Evolutionary conservation across 2,113 vertebrate species (phyloP), one percentile per base, ranked within the genome.

Genomic region (Sphaerodactylus townsendi): DNA sequence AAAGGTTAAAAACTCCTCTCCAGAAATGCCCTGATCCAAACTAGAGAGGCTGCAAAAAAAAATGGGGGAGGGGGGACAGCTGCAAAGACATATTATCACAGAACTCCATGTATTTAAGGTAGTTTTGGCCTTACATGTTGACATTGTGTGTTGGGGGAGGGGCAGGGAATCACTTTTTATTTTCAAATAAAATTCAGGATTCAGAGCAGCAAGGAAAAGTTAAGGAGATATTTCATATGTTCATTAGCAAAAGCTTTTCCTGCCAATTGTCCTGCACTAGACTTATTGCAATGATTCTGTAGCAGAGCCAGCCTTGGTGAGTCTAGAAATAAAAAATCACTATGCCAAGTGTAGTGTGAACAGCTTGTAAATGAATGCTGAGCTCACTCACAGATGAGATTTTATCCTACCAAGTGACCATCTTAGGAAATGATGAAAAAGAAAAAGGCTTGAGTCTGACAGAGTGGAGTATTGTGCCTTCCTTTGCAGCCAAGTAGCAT

Each of bases 391-490:
- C 30, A 68, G n/a, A 23, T 37, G 68, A 21, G 25, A 25, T 83
- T 48, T 46, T 56, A 70, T 3, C 59, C 25, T 25, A 62, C 59
- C 1, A 9, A 50, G 80, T 72, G 59, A 28, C 74, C 56, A 79
- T 64, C 56, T 79, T 3, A 82, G 41, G 48, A 81, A 83, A 82
- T 79, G 87, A 46, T 56, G 21, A 79, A 70, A 2, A 15, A 14
- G n/a, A 30, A 37, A 19, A 41, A 76, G 44, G 50, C 5, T 23
- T 53, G 72, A 50, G 41, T n/a, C 70, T 8, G 74, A 72, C 68
- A 79, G 39, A 3, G 68, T 35, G 25, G 69, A 8, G 0, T 1
- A 46, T 0, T 8, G 1, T 6, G 15, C 0, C 1, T 37, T 44
- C n/a, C 46, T 30, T 70, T 53, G 46, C 70, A 39, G 35, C 8